Base-by-base conservation (phyloP, 1,140 invertebrate genomes). In the Formica exsecta region DNA sequence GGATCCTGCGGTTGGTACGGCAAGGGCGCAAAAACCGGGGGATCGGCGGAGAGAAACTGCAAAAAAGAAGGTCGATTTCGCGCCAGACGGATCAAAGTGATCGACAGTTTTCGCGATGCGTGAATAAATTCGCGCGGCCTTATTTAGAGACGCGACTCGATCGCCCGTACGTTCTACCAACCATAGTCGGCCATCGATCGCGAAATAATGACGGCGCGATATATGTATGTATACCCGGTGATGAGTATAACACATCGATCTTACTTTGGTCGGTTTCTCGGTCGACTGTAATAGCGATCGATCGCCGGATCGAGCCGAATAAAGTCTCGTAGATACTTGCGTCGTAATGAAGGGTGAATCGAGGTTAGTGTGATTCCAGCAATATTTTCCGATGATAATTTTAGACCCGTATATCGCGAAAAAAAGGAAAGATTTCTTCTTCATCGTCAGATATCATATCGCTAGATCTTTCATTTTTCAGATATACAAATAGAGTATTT, bases 41-140 rank as follows among this genome's bases (percentile, higher is more conserved):
- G 77, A 16, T 41, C 65, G 51, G 9, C 19, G 7, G 51, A 62
- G 64, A 38, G 51, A 73, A 32, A 22, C 13, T 73, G 79, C 66
- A 54, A 83, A 73, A 83, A 66, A 77, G 66, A 74, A 80, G 79
- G 79, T 83, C 73, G 79, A 83, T 83, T 83, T 83, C 79, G 68
- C 79, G 79, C 68, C 73, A 83, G 79, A 83, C 68, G 79, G 79
- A 83, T 83, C 79, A 83, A 83, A 83, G 79, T 74, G 68, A 57
- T 54, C 68, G 79, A 13, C 79, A 70, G 41, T 61, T 51, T 51
- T 80, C 76, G 65, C 64, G 64, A n/a, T 68, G 68, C 68, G 66
- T 83, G 79, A 74, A 61, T 74, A 61, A 83, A 74, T 83, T 51
- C 79, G 68, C 38, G 79, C 68, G 54, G 79, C 79, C 66, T 83